Conservation (phyloP, 2,797 vertebrate species). For the Chelmon rostratus region DNA sequence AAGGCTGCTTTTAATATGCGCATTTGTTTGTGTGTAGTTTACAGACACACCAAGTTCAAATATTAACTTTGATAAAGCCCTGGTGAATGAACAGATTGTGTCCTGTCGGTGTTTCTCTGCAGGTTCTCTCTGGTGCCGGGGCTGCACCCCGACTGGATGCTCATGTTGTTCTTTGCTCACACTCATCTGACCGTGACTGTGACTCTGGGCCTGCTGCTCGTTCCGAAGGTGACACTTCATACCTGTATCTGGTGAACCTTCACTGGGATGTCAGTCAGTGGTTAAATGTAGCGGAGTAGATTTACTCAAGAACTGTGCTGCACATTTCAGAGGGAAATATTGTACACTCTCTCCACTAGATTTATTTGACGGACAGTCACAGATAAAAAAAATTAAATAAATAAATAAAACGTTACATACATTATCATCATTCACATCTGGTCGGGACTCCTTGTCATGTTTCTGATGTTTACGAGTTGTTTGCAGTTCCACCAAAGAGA, state of each 20-base stretch:
- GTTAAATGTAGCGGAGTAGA: not conserved
- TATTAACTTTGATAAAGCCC: not conserved
- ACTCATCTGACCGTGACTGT: conserved; percentile 98
- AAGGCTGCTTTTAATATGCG: conserved; percentile 16
- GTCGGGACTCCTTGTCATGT: not conserved
- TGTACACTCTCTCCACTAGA: not conserved
- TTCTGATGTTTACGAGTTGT: not conserved
- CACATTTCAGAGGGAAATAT: too few relatives aligned
- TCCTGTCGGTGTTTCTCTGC: conserved; percentile 49
- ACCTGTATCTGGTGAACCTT: not conserved
- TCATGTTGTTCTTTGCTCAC: conserved; percentile 96
- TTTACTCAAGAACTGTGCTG: not conserved
- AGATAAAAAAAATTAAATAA: too few relatives aligned
- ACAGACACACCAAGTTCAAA: not conserved
- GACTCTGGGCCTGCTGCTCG: conserved; percentile 92
- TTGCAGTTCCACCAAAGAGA: not conserved
- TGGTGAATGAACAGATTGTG: conserved; percentile 1
- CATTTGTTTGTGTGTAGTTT: conserved; percentile 6
- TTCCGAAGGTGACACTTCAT: conserved; percentile 92
- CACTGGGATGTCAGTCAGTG: conserved; percentile 1
- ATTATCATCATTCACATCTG: too few relatives aligned
- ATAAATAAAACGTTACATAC: too few relatives aligned
- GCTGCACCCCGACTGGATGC: conserved; percentile 98
- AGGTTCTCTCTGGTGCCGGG: conserved; percentile 94
- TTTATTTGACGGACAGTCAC: not conserved